These are phyloP conservation scores for Acanthurus leucopareius DNA, from an alignment of 2,797 vertebrate genomes.

Conservation along the genomic window DNA sequence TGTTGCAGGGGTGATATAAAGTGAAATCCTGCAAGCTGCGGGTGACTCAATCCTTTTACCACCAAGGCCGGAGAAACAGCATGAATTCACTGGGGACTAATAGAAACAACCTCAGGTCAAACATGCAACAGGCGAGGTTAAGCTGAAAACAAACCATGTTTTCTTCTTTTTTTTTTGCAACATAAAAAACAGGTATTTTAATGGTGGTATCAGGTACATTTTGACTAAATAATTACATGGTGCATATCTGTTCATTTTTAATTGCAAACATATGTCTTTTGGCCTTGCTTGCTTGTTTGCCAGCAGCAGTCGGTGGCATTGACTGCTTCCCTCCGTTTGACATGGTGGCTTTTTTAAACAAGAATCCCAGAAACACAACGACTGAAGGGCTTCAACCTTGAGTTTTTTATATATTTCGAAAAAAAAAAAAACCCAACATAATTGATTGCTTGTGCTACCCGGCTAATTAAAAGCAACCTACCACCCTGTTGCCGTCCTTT, in stretches of 20 bases:
- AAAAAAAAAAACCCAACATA: not conserved
- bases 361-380: not conserved
- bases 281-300: not conserved
- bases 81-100: not conserved
- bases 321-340: constrained; percentile 6
- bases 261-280: not conserved
- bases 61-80: not conserved
- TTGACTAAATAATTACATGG: not conserved
- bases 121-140: not conserved
- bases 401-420: constrained; percentile 1
- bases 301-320: constrained; percentile 3
- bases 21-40: not conserved
- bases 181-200: too few relatives aligned
- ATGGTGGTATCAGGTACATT: not conserved
- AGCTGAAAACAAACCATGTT: too few relatives aligned
- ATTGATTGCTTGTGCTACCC: constrained; percentile 1
- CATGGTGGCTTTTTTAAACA: constrained; percentile 1
- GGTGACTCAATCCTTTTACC: not conserved
- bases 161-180: not conserved
- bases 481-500: constrained; percentile 34
- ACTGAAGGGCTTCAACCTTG: constrained; percentile 36
- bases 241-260: constrained; percentile 10
- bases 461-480: constrained; percentile 69
- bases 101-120: not conserved
- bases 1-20: not conserved